Percentiles rank a stretch among this genome's conserved stretches.
Evolutionary conservation across 1,140 invertebrate species (phyloP).

Genomic region (Thaumatotibia leucotreta): DNA sequence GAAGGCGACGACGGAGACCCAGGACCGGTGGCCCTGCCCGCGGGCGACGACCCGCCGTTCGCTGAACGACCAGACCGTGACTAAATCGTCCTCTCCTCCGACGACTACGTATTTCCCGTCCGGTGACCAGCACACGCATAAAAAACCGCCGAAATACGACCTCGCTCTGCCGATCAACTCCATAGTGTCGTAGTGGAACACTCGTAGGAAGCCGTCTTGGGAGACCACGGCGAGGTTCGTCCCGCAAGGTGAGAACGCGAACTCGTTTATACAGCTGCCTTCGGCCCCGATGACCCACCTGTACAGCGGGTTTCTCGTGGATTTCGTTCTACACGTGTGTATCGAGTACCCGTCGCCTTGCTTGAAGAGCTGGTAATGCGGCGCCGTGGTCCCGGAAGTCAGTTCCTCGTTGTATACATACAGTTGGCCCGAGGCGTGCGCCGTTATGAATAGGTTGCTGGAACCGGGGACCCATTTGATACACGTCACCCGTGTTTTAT

Average conservation of each 20-base stretch:
- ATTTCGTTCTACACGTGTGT: conserved; percentile 97
- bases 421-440: conserved; percentile 97
- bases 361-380: conserved; percentile 96
- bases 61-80: conserved; percentile 97
- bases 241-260: conserved; percentile 97
- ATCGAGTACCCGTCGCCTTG: conserved; percentile 96
- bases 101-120: conserved; percentile 97
- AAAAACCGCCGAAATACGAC: conserved; percentile 97
- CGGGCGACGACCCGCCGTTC: conserved; percentile 96
- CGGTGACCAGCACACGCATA: conserved; percentile 98
- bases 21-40: conserved; percentile 96
- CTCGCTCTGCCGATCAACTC: conserved; percentile 93
- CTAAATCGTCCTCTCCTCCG: conserved; percentile 98
- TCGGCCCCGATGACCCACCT: conserved; percentile 91
- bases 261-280: conserved; percentile 93
- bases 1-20: conserved; percentile 98
- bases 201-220: conserved; percentile 96
- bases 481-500: conserved; percentile 99
- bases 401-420: conserved; percentile 99
- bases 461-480: conserved; percentile 98
- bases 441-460: conserved; percentile 93
- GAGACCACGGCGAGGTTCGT: conserved; percentile 94
- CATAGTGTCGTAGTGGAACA: conserved; percentile 98
- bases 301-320: conserved; percentile 96
- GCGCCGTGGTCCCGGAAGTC: conserved; percentile 88